Evolutionary conservation across 2,113 vertebrate species (phyloP), one percentile per base, ranked within the genome.

Genomic region (Asarcornis scutulata): DNA sequence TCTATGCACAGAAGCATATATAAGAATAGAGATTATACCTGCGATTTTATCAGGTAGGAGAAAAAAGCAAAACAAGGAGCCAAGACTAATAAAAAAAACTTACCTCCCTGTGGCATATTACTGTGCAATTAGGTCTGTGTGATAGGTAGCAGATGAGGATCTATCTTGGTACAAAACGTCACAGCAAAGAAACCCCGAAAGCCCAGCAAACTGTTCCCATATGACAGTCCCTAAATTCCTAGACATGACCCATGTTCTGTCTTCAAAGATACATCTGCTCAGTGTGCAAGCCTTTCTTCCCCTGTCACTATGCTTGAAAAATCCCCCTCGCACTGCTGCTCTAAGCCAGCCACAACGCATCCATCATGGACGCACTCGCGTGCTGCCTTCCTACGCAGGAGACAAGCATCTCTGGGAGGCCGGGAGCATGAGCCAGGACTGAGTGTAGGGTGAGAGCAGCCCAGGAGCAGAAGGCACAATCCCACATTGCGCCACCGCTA

Each of bases 311-410:
- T 16, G 29, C 68, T 32, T 27, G 68, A 86, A n/a, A 67, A 46
- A 31, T 52, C 89, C 80, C 29, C 27, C 36, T 79, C 23, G 2
- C 9, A 72, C 40, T 89, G 81, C 77, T 3, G 6, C 40, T 9
- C 21, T 13, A 11, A n/a, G 58, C 20, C 85, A 84, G 80, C 48
- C 83, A n/a, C 5, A 0, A 12, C 1, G 32, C 34, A 3, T 73
- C 20, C 2, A 0, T 48, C 5, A 25, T 53, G 46, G 85, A 8
- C 8, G n/a, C 8, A 22, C 53, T 60, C 40, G 64, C 0, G 0
- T 86, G 77, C 42, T 2, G 7, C 17, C 46, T 1, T 34, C 48
- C 64, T 44, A 53, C 16, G n/a, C 0, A 0, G 60, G 34, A 86
- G 42, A 55, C 69, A 52, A 66, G 25, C 15, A 6, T 64, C 90